These are phyloP conservation scores for Sphaerodactylus townsendi DNA, from an alignment of 2,113 vertebrate species.

Conservation along the genomic window DNA sequence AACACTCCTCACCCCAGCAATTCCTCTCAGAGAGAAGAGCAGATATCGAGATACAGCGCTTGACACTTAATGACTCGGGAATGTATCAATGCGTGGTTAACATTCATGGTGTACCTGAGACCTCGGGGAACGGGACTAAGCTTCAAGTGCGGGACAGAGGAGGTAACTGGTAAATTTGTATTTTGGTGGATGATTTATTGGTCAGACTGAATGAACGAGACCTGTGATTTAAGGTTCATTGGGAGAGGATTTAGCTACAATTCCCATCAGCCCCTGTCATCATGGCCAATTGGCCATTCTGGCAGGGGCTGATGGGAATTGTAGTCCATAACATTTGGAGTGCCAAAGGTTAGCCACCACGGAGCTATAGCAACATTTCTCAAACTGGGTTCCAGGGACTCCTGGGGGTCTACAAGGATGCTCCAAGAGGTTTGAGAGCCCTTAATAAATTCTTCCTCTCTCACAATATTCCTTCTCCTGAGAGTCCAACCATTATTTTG, in stretches of 20 bases:
- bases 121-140: constrained; percentile 21
- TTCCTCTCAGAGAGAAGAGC: constrained; percentile 43
- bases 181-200: neutral
- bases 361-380: no score
- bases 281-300: no score
- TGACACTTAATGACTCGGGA: neutral
- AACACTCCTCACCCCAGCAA: neutral
- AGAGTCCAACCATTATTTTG: no score
- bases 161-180: neutral
- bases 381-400: neutral
- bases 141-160: constrained; percentile 36
- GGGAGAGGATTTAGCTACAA: neutral
- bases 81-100: constrained; percentile 40
- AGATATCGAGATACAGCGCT: constrained; percentile 28
- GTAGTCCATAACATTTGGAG: no score
- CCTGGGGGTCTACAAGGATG: no score
- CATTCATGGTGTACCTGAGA: constrained; percentile 9
- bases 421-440: no score
- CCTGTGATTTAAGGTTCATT: neutral
- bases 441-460: no score
- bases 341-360: no score
- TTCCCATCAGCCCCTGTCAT: no score
- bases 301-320: no score
- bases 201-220: no score
- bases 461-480: no score